Base-by-base conservation (phyloP, 2,797 vertebrate genomes). In the Zenarchopterus dispar region DNA sequence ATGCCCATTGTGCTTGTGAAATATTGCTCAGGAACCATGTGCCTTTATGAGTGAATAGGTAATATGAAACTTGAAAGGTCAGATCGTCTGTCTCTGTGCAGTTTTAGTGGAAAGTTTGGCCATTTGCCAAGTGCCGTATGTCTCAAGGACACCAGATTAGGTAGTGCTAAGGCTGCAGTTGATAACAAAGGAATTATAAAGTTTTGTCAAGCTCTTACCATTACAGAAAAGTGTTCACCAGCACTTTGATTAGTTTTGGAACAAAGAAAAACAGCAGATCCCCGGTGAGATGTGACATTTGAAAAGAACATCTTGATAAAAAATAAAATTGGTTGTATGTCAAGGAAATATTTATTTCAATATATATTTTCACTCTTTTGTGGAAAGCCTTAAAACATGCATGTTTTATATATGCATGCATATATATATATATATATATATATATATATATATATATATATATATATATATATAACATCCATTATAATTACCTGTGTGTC, bases 91-190 rank as follows among this genome's bases (percentile, higher is more conserved):
- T 92, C 89, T 80, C 76, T 58, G 61, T 87, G 78, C 88, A 84
- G 81, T 84, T 90, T 89, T 91, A 90, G 91, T 91, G 88, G 83
- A 82, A 86, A 78, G 59, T 64, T 74, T 86, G 86, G 81, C 83
- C 76, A 62, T 39, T 72, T 74, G 85, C 86, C 84, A 88, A 78
- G 75, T 53, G 67, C 67, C 70, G 57, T 62, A 70, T 81, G 73
- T 83, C 80, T 84, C 67, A 73, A 80, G 81, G 73, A 89, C 75
- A 75, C 65, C 56, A 53, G 78, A 72, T 90, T 87, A 88, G 89
- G 81, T 76, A 88, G 87, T 64, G 73, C 78, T 78, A 70, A 80
- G 75, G 66, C 72, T 74, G 39, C 31, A 58, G 84, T 77, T 89
- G 85, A 91, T 89, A 86, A 84, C 78, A 72, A 57, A 66, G 45